Base-by-base conservation (phyloP, 2,797 vertebrate species). In the Rhynchonycteris naso region DNA sequence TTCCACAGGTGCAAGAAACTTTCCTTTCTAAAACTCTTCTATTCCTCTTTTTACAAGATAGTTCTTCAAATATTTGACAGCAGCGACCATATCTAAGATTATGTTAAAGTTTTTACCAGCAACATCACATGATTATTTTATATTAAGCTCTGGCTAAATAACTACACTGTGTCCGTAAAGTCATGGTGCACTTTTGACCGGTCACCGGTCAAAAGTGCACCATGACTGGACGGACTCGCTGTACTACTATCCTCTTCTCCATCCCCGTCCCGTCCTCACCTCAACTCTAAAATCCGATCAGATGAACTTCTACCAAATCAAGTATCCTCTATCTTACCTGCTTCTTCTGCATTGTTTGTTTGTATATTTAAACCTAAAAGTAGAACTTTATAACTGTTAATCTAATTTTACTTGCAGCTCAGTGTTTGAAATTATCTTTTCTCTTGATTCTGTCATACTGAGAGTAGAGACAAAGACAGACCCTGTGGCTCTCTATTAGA, bases 31-130 rank as follows among this genome's bases (percentile, higher is more conserved):
- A 50, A 86, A 90, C 10, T 82, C 89, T 96, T 93, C 75, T 59
- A 86, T 26, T 59, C 76, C 9, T 47, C 79, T 58, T 94, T 83
- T 82, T 9, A 96, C 2, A 79, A 84, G 54, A 89, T 7, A 96
- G 81, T 26, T 83, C 52, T 90, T 93, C 30, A 90, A 96, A 76
- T 88, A 97, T 95, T 3, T 96, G 59, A 94, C 69, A 93, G 59
- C 18, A 93, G 71, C 33, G 71, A 87, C 80, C 33, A 83, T 90
- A 30, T 78, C 66, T 87, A 92, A 93, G 52, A 93, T 59, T 79
- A 84, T 2, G 24, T 59, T 93, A 59, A 87, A 69, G 26, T n/a
- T 88, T 76, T 95, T 90, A 95, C 80, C 26, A 94, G 58, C 33
- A 28, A 54, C 26, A 93, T 72, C 56, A 94, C 26, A 74, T 82